phyloP scores from a whole-genome alignment of 2,113 vertebrate species.

The Antigone vipio region DNA sequence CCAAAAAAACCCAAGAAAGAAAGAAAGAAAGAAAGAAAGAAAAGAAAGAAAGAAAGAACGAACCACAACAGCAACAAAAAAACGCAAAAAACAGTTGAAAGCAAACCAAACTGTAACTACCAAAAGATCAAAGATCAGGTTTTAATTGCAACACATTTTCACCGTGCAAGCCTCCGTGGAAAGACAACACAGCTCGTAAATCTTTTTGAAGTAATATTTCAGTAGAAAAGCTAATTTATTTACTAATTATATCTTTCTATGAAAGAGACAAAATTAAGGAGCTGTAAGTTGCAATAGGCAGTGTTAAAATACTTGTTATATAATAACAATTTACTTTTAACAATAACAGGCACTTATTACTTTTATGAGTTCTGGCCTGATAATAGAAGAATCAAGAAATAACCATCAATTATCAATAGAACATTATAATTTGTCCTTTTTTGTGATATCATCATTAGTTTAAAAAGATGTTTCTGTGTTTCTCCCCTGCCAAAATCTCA shows the following conservation, averaged over 20 bases:
- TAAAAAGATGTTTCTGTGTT: conserved; percentile 49
- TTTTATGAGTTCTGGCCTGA: conserved; percentile 72
- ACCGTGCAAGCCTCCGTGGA: conserved; percentile 23
- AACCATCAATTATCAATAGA: conserved; percentile 73
- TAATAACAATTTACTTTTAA: conserved; percentile 72
- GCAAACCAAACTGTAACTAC: conserved; percentile 14
- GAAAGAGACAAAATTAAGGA: conserved; percentile 65
- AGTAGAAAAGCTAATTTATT: conserved; percentile 71
- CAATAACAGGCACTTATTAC: conserved; percentile 67
- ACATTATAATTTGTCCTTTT: conserved; percentile 72
- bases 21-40: too few relatives aligned
- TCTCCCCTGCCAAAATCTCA: conserved; percentile 65
- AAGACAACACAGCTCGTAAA: conserved; percentile 54
- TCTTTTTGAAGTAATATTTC: conserved; percentile 72
- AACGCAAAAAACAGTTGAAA: background rate
- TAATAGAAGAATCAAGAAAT: conserved; percentile 69
- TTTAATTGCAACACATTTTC: conserved; percentile 54
- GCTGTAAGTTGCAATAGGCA: conserved; percentile 61
- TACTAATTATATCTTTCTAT: conserved; percentile 73
- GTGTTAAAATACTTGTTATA: conserved; percentile 67
- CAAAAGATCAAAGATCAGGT: conserved; percentile 63
- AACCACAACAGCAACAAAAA: background rate
- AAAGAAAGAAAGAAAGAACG: too few relatives aligned
- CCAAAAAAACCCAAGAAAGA: too few relatives aligned
- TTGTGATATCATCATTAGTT: conserved; percentile 62